Evolutionary conservation across 2,888 invertebrate genomes (phyloP), one percentile per base, ranked within the genome.

Genomic region (Oligia latruncula): DNA sequence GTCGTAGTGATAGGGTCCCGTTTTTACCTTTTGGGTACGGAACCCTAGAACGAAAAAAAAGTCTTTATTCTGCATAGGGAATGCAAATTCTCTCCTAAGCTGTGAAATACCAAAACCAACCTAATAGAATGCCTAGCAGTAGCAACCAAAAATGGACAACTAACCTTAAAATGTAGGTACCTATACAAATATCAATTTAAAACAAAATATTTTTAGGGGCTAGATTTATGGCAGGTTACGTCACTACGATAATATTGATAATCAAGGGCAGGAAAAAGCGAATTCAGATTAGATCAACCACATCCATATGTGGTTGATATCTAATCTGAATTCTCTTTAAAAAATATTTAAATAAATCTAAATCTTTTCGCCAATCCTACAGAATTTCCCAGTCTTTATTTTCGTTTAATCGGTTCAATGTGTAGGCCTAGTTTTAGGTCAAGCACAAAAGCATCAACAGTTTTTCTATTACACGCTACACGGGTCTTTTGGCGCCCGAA

Each of bases 291-390:
- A 46, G 46, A 8, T 46, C 46, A 1, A 11, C 8, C 43, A 9
- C 43, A 46, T 46, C 29, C 29, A 29, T 29, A 29, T 29, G 29
- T 29, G 29, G 29, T 29, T 29, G 29, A 29, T 29, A 29, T 29
- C 29, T 29, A 29, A 29, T 29, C 29, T 29, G 29, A 29, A 29
- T 29, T 29, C 29, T 29, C 29, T 29, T 29, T 29, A 29, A 29
- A 29, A 29, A 29, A 29, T 29, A 29, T 29, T 29, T 29, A 29
- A 29, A 29, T 29, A 29, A 29, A 46, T 46, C 71, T 70, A 29
- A 46, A 71, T 70, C 78, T 81, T 84, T 80, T 80, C 77, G 58
- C 58, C 52, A 46, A 67, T 71, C 75, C 49, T 65, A 67, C 67
- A 68, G 75, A 72, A 72, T 72, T 74, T 65, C 13, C 23, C 40